Conservation (phyloP, 2,888 invertebrate species). For the Metallyticus violacea region DNA sequence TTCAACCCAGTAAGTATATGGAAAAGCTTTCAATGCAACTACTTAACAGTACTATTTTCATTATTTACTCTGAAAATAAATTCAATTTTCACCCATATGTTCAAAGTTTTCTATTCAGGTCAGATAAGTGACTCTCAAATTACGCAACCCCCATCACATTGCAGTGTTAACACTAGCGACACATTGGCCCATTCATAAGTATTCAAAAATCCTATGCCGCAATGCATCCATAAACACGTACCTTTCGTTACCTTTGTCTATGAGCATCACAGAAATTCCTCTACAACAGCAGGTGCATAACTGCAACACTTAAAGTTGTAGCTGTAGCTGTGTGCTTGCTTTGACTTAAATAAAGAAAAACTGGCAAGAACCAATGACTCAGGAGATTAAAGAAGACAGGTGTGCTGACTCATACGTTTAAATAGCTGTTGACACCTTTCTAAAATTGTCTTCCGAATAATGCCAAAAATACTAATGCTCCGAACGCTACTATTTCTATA, state of each 20-base stretch:
- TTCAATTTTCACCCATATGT: background rate
- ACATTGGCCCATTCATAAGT: background rate
- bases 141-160: background rate
- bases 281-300: background rate
- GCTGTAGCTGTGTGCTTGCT: background rate
- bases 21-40: no score
- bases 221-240: background rate
- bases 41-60: no score
- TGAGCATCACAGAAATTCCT: background rate
- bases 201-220: no score
- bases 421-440: background rate
- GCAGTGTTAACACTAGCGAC: background rate
- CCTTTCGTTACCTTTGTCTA: background rate
- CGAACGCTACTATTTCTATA: background rate
- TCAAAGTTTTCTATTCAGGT: background rate
- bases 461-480: background rate
- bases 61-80: background rate
- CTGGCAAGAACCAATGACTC: background rate
- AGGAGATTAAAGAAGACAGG: background rate
- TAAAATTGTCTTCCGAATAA: background rate
- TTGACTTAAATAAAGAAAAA: background rate
- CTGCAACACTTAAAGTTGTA: background rate
- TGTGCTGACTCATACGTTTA: background rate
- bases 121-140: background rate
- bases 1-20: no score